A percentile compares a stretch with the other conserved stretches of the same genome.
These are phyloP conservation scores for Iselma pallidipennis DNA, from an alignment of 2,888 invertebrate genomes.

Conservation along the genomic window DNA sequence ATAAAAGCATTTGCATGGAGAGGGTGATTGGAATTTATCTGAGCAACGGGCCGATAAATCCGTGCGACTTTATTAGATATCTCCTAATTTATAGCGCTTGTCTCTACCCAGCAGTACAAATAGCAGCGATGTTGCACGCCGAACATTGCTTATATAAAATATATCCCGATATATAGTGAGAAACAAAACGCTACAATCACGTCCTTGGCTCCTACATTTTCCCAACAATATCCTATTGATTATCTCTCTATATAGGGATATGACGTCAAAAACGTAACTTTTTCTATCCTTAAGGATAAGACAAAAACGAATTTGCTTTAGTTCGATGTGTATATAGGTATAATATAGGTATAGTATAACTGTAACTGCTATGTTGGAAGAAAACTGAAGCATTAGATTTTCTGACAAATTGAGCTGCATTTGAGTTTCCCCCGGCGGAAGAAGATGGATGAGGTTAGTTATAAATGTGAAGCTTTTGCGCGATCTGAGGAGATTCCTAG, in stretches of 20 bases:
- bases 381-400: slow-evolving; percentile 56
- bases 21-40: slow-evolving; percentile 54
- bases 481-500: slow-evolving; percentile 55
- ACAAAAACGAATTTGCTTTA: not conserved
- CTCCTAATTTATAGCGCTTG: slow-evolving; percentile 56
- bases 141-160: slow-evolving; percentile 47
- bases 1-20: slow-evolving; percentile 52
- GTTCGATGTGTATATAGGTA: not conserved
- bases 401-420: slow-evolving; percentile 61
- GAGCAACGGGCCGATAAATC: slow-evolving; percentile 56
- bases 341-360: not conserved
- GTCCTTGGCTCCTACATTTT: not conserved
- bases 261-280: not conserved
- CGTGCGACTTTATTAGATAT: slow-evolving; percentile 58
- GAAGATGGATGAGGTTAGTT: slow-evolving; percentile 61
- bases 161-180: slow-evolving; percentile 33
- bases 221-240: not conserved
- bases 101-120: slow-evolving; percentile 52
- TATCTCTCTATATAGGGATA: not conserved
- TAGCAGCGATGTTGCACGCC: slow-evolving; percentile 46
- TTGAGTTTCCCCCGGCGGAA: slow-evolving; percentile 55
- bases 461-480: slow-evolving; percentile 60
- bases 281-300: not conserved
- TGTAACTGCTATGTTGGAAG: not conserved
- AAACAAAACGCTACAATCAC: not conserved